Base-by-base conservation (phyloP, 2,888 invertebrate species). In the Congeria kusceri region DNA sequence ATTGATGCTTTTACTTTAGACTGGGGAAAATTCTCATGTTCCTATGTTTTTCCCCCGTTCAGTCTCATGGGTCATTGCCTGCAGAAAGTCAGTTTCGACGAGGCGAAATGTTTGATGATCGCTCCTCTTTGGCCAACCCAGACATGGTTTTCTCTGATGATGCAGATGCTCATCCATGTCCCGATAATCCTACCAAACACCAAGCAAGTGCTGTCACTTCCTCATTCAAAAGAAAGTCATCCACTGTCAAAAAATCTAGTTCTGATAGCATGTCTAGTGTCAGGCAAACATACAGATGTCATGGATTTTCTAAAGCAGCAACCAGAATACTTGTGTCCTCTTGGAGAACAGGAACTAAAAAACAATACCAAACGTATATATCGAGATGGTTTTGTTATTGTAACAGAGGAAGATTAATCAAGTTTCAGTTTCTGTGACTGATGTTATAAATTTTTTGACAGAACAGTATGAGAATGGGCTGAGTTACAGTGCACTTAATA, bases 101-200 rank as follows among this genome's bases (percentile, higher is more conserved):
- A 44, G 44, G 73, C 77, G 11, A 56, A n/a, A 47, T 69, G 62
- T 25, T 66, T 79, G 4, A 46, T 83, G 0, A 64, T 79, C 46
- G 69, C 70, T 27, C 74, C 70, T 23, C n/a, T 68, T 15, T 82
- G 78, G 71, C 27, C 47, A 9, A 80, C 74, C 4, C 70, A 80
- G 65, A 32, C 29, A 13, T 70, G 79, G 83, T 75, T 76, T 58
- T 23, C 72, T 49, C 20, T 71, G 13, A 68, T 69, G 61, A 32
- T n/a, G n/a, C n/a, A 61, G 23, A 29, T 47, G 15, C 13, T 75
- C 23, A 32, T 27, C 9, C 44, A 57, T 7, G 9, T 20, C 13
- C 76, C 69, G 4, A 15, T 57, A 15, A 25, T 76, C 20, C 23
- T 11, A 2, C 44, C 58, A 25, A 59, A 29, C 20, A 57, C n/a